These are phyloP conservation scores for Biston betularia DNA, from an alignment of 2,888 invertebrate species.

Conservation along the genomic window DNA sequence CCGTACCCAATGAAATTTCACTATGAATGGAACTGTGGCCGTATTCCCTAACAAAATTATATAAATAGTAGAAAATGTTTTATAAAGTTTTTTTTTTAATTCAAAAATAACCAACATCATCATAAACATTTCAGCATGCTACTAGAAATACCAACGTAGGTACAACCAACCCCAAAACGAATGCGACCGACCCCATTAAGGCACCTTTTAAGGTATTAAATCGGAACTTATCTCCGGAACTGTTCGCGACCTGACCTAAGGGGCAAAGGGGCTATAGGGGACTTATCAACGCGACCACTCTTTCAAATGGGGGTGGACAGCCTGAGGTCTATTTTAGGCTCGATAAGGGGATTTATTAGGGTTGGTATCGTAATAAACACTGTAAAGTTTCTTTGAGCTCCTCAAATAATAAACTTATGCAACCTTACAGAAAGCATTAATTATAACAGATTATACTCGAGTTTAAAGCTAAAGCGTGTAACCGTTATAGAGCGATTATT, in stretches of 20 bases:
- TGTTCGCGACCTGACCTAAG: slow-evolving; percentile 71
- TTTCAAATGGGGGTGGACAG: slow-evolving; percentile 57
- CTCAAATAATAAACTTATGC: background rate
- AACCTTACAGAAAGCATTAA: background rate
- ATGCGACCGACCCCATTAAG: slow-evolving; percentile 81
- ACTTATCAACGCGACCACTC: slow-evolving; percentile 75
- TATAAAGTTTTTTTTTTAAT: background rate
- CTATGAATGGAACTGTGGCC: no score
- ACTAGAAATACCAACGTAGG: slow-evolving; percentile 60
- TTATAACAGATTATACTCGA: no score
- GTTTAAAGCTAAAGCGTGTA: no score
- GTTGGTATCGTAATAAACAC: slow-evolving; percentile 19
- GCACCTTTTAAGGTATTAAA: slow-evolving; percentile 85
- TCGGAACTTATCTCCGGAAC: slow-evolving; percentile 76
- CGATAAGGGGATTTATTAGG: slow-evolving; percentile 45
- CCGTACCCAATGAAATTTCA: no score
- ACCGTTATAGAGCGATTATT: no score
- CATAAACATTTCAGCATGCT: slow-evolving; percentile 41
- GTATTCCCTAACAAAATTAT: no score
- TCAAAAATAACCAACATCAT: slow-evolving; percentile 9
- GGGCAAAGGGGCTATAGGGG: slow-evolving; percentile 49
- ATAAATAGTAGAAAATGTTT: background rate
- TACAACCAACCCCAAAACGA: slow-evolving; percentile 71
- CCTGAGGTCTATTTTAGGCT: slow-evolving; percentile 57
- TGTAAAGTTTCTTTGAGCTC: slow-evolving; percentile 28